These are phyloP conservation scores for Eupithecia pulchellata DNA, from an alignment of 2,888 invertebrate species.

Conservation along the genomic window DNA sequence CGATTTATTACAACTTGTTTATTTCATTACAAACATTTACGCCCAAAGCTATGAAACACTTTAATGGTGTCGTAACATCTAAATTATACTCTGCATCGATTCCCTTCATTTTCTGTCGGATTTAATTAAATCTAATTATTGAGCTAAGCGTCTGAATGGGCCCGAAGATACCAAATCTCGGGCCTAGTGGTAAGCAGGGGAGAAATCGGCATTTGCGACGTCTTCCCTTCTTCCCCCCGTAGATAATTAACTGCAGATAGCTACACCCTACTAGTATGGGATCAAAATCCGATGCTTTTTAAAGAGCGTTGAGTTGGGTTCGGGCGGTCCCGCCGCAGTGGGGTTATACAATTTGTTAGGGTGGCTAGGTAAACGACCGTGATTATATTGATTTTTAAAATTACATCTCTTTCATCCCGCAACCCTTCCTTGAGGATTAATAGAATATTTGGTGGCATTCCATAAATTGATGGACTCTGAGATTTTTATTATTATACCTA, in stretches of 20 bases:
- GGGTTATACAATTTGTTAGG: slow-evolving; percentile 80
- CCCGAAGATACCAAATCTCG: slow-evolving; percentile 69
- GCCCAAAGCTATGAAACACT: slow-evolving; percentile 42
- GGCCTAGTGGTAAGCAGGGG: slow-evolving; percentile 62
- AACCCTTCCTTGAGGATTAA: slow-evolving; percentile 49
- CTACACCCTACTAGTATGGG: slow-evolving; percentile 65
- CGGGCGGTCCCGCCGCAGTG: slow-evolving; percentile 63
- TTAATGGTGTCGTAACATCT: slow-evolving; percentile 46
- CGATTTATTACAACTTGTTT: slow-evolving; percentile 32
- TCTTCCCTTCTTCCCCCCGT: slow-evolving; percentile 70
- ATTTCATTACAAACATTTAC: slow-evolving; percentile 34
- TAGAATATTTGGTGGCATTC: slow-evolving; percentile 18
- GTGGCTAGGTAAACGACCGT: slow-evolving; percentile 77
- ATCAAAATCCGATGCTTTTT: slow-evolving; percentile 79
- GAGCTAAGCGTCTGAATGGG: slow-evolving; percentile 69
- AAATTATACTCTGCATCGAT: slow-evolving; percentile 55
- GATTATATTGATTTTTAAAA: slow-evolving; percentile 81
- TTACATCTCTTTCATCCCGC: slow-evolving; percentile 61
- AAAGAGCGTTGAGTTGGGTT: slow-evolving; percentile 68
- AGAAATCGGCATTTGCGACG: slow-evolving; percentile 72
- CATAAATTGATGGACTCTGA: slow-evolving; percentile 8
- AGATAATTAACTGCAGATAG: slow-evolving; percentile 84
- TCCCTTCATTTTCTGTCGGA: slow-evolving; percentile 63
- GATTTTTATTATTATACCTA: too few species aligned
- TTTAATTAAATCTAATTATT: slow-evolving; percentile 83